phyloP scores from a whole-genome alignment of 2,888 invertebrate species.

The Aphidius colemani region DNA sequence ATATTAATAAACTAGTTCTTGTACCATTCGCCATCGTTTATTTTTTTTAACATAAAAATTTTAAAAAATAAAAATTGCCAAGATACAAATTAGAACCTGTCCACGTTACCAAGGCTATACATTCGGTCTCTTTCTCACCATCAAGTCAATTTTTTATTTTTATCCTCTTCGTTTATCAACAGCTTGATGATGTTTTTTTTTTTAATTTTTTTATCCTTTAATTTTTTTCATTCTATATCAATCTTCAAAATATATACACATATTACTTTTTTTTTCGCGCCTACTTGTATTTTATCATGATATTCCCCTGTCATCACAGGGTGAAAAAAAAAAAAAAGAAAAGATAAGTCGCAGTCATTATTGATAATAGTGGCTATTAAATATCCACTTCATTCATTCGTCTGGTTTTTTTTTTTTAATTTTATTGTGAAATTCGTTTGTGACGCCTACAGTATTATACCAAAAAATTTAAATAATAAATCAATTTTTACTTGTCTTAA shows the following conservation, averaged over 20 bases:
- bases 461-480: not conserved
- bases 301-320: slow-evolving; percentile 34
- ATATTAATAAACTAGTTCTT: too few species aligned
- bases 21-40: too few species aligned
- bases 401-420: not conserved
- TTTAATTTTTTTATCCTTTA: not conserved
- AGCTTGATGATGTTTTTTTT: not conserved
- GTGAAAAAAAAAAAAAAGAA: slow-evolving; percentile 33
- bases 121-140: slow-evolving; percentile 4
- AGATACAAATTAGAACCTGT: slow-evolving; percentile 38
- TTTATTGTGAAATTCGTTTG: not conserved
- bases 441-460: not conserved
- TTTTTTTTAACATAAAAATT: not conserved
- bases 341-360: slow-evolving; percentile 42
- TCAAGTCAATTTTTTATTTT: too few species aligned
- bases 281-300: slow-evolving; percentile 1
- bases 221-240: too few species aligned
- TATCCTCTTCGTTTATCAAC: slow-evolving; percentile 17
- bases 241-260: not conserved
- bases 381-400: slow-evolving; percentile 19
- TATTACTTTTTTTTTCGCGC: not conserved
- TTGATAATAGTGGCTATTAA: slow-evolving; percentile 46
- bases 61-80: slow-evolving; percentile 1
- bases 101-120: slow-evolving; percentile 35
- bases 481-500: not conserved